These are phyloP conservation scores for Chamaetylas fuelleborni DNA, from an alignment of 2,113 vertebrate genomes.

Conservation along the genomic window DNA sequence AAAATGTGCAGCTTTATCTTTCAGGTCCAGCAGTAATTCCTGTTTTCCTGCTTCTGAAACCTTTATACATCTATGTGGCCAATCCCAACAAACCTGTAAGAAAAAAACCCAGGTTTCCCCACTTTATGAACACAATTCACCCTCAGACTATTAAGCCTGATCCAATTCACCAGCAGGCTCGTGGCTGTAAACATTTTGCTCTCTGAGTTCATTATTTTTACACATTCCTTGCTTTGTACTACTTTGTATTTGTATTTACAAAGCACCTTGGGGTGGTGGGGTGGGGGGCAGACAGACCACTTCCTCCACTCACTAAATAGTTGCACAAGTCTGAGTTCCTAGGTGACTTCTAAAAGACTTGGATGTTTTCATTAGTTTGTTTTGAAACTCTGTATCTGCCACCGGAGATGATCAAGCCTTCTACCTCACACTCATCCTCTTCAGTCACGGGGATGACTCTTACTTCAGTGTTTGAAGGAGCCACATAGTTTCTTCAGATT, in stretches of 20 bases:
- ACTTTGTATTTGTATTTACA: neutral
- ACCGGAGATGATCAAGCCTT: neutral
- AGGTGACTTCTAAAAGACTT: neutral
- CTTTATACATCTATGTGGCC: neutral
- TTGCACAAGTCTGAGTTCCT: neutral
- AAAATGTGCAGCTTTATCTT: neutral
- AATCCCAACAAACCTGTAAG: neutral
- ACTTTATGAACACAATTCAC: neutral
- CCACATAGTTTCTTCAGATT: neutral
- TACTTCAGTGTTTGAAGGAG: neutral
- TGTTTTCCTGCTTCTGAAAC: neutral
- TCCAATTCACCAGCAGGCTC: neutral
- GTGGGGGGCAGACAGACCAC: neutral
- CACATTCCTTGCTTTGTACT: neutral
- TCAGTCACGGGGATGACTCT: neutral
- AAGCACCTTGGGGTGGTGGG: neutral
- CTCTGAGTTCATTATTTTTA: neutral
- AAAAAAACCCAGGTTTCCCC: rapidly evolving
- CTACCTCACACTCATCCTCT: neutral
- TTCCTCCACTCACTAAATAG: neutral
- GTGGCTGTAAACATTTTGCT: rapidly evolving
- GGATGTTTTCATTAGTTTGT: neutral
- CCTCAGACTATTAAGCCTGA: neutral
- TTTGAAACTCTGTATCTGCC: neutral
- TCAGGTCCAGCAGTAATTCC: neutral